Percentiles rank a stretch among this genome's conserved stretches.
phyloP scores from a whole-genome alignment of 2,113 vertebrate genomes.

The Physeter macrocephalus region DNA sequence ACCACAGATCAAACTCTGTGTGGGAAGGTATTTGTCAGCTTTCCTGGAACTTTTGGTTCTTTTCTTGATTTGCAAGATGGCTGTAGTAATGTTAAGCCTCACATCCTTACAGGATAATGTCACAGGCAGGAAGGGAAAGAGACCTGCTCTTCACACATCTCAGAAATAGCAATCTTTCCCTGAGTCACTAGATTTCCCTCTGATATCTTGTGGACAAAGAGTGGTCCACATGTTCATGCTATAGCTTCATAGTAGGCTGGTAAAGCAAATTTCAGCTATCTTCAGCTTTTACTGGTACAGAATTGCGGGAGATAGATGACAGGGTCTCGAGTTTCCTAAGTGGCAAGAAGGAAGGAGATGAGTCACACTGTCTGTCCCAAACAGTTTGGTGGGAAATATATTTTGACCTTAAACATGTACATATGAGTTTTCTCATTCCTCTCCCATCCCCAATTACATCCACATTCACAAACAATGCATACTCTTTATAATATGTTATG shows the following conservation, averaged over 20 bases:
- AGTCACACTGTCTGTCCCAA: background rate
- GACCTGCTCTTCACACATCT: background rate
- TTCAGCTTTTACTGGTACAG: background rate
- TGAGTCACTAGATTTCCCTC: background rate
- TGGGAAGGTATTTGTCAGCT: background rate
- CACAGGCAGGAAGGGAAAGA: background rate
- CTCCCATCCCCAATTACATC: background rate
- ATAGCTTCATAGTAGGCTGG: background rate
- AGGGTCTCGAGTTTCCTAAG: background rate
- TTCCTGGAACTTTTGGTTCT: background rate
- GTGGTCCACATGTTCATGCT: background rate
- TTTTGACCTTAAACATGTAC: background rate
- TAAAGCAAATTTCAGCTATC: background rate
- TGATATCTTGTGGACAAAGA: background rate
- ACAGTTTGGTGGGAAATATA: background rate
- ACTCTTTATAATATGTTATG: background rate
- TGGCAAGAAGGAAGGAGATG: background rate
- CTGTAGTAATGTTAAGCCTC: background rate
- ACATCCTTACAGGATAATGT: background rate
- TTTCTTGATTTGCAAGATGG: background rate
- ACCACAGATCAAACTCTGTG: background rate
- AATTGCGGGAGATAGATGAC: background rate
- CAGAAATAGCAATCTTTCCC: background rate
- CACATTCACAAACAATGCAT: background rate
- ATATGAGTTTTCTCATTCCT: background rate